Evolutionary conservation across 2,113 vertebrate species (phyloP), one percentile per base, ranked within the genome.

Genomic region (Hylia prasina): DNA sequence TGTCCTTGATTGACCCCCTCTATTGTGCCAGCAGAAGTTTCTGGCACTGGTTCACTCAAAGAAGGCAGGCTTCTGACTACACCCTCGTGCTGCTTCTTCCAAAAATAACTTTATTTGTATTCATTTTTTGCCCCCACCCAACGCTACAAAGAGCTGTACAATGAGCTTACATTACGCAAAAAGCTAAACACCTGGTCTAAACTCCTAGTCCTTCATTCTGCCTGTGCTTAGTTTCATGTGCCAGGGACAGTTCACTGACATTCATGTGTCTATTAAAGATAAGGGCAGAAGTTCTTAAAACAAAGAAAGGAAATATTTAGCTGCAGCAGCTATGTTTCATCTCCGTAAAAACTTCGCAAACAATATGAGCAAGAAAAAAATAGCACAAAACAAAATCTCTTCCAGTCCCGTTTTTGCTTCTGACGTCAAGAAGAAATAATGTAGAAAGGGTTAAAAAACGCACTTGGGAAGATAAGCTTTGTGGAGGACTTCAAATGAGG

Each of bases 11-110:
- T 77, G 72, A 90, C 76, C 71, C 56, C 6, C 1, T 48, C 71
- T n/a, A 28, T 78, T 93, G 83, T 87, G 83, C 77, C 89, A 75
- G 39, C 5, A 75, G 61, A 89, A 91, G 28, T 28, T 87, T 82
- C 87, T 92, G 87, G 82, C 85, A 60, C 24, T 25, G 33, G 20
- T 76, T 76, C 53, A 50, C 42, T 57, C 48, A 33, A 37, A 77
- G 48, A 58, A 82, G 25, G 24, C 69, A 24, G 15, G 18, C 66
- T 93, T 82, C 54, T 73, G 35, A 53, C 51, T 88, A 39, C 8
- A 70, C 8, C 19, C 42, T 90, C 19, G 5, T 9, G 15, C 50
- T 56, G 12, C 68, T 71, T 79, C 33, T 91, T 57, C 58, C 66
- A 42, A n/a, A 82, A 82, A n/a, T 4, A 82, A 28, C 31, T 53